Conservation (phyloP, 2,113 vertebrate species). For the Lamprologus tigripictilis region DNA sequence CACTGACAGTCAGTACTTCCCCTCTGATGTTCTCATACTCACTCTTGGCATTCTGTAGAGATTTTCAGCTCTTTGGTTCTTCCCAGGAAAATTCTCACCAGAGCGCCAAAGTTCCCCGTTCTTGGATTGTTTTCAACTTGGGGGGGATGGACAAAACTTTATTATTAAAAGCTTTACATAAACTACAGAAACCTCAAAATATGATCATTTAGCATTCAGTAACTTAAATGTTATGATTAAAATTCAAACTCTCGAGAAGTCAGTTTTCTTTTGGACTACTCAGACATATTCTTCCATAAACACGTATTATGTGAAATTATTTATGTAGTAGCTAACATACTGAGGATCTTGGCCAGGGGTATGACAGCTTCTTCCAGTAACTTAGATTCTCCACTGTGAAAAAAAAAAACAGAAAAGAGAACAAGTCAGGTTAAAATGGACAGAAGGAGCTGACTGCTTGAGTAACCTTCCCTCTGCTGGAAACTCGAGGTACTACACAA, state of each 20-base stretch:
- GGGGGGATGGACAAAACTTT: neutral
- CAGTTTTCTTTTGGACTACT: neutral
- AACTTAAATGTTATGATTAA: neutral
- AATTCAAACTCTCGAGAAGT: neutral
- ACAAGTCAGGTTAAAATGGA: neutral
- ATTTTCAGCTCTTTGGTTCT: conserved; percentile 98
- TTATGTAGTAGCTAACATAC: conserved; percentile 65
- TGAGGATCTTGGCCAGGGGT: conserved; percentile 85
- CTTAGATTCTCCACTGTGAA: conserved; percentile 82
- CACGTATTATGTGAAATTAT: neutral
- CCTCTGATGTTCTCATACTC: conserved; percentile 61
- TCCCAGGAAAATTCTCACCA: conserved; percentile 91
- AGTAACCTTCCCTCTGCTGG: neutral
- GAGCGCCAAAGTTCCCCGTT: conserved; percentile 87
- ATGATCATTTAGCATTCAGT: neutral
- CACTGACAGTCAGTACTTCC: neutral
- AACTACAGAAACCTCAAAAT: neutral
- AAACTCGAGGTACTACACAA: neutral
- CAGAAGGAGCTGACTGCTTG: neutral
- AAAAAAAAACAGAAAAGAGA: neutral
- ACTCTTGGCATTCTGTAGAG: conserved; percentile 98
- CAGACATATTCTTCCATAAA: neutral
- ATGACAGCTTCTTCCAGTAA: conserved; percentile 88
- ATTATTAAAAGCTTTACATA: neutral
- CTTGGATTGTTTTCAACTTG: conserved; percentile 95